Percentiles rank a stretch among this genome's conserved stretches.
Evolutionary conservation across 2,888 invertebrate species (phyloP).

Genomic region (Onthophagus sagittarius): DNA sequence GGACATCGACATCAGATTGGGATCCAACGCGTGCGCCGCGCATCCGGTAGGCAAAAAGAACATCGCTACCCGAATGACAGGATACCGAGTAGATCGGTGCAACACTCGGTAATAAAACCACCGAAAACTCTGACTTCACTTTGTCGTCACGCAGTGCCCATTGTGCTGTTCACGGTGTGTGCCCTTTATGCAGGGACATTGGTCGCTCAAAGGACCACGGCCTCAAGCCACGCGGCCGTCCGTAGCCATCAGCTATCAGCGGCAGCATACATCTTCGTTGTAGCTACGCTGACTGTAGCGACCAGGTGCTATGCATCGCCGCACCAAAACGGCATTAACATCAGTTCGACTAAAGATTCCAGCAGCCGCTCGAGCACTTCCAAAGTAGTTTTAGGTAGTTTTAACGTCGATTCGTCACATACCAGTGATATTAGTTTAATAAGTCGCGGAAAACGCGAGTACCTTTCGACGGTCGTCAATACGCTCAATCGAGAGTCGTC

Average conservation of each 20-base stretch:
- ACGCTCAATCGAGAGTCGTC: no score
- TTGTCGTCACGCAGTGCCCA: slow-evolving; percentile 20
- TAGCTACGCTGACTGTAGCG: slow-evolving; percentile 54
- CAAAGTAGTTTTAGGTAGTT: slow-evolving; percentile 43
- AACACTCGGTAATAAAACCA: background rate
- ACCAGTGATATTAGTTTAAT: slow-evolving; percentile 43
- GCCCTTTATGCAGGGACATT: slow-evolving; percentile 43
- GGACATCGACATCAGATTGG: slow-evolving; percentile 37
- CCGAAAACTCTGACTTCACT: background rate
- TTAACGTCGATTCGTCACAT: slow-evolving; percentile 33
- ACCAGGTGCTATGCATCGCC: slow-evolving; percentile 58
- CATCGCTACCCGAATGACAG: slow-evolving; percentile 24
- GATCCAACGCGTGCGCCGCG: slow-evolving; percentile 40
- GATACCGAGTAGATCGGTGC: background rate
- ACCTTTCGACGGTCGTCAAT: slow-evolving; percentile 26
- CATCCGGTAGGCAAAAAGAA: slow-evolving; percentile 36
- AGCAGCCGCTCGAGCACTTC: slow-evolving; percentile 39
- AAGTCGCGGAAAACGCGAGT: slow-evolving; percentile 29
- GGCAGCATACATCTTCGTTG: slow-evolving; percentile 41
- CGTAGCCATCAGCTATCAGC: slow-evolving; percentile 39
- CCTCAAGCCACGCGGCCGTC: slow-evolving; percentile 36
- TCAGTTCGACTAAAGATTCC: slow-evolving; percentile 36
- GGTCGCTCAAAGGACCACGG: slow-evolving; percentile 44
- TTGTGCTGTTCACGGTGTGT: slow-evolving; percentile 37
- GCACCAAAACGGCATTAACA: slow-evolving; percentile 24